A percentile compares a stretch with the other conserved stretches of the same genome.
Conservation (phyloP, 2,113 vertebrate genomes). For the Oreamnos americanus region DNA sequence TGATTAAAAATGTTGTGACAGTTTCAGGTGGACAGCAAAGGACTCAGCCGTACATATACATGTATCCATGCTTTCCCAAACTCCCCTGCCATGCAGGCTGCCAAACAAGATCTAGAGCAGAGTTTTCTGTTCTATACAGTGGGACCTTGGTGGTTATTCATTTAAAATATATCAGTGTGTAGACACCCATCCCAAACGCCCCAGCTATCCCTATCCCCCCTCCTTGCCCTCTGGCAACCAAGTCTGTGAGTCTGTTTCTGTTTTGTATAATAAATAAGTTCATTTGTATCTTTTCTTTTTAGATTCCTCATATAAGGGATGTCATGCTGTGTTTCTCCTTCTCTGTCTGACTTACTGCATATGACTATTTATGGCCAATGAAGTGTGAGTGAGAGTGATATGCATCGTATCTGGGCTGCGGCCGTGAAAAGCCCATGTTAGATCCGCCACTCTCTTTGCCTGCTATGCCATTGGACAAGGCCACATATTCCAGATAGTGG, state of each 20-base stretch:
- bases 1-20: not conserved
- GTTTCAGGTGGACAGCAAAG: not conserved
- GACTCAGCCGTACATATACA: not conserved
- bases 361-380: not conserved
- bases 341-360: not conserved
- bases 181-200: not conserved
- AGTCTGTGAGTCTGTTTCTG: not conserved
- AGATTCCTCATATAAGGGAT: not conserved
- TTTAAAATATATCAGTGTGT: not conserved
- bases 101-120: not conserved
- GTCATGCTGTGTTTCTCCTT: not conserved
- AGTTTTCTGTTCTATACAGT: not conserved
- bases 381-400: not conserved
- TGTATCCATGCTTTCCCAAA: not conserved
- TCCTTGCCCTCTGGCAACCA: not conserved
- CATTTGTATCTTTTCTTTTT: not conserved
- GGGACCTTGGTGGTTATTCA: not conserved
- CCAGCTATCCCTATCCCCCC: fast-evolving
- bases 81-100: not conserved
- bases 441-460: not conserved
- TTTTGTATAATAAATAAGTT: not conserved
- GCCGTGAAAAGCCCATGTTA: not conserved
- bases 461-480: not conserved
- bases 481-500: not conserved
- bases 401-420: not conserved